Evolutionary conservation across 2,797 vertebrate species (phyloP).

Genomic region (Coendou prehensilis): DNA sequence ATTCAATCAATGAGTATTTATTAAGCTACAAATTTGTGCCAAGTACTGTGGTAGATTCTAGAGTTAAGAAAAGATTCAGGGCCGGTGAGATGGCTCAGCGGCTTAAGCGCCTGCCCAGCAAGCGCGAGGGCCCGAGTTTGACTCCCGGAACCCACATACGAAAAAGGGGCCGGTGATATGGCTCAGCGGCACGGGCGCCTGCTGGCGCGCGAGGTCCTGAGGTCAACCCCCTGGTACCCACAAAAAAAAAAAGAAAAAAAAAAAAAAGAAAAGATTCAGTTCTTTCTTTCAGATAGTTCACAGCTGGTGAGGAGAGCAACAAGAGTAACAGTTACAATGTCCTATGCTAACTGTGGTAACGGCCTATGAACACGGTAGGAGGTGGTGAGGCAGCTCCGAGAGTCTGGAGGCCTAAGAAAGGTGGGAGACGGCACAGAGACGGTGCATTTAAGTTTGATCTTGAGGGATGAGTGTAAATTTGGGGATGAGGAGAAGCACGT

Average conservation of each 20-base stretch:
- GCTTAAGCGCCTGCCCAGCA: too few species aligned
- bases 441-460: neutral
- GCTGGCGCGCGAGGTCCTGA: too few species aligned
- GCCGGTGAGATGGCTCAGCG: too few species aligned
- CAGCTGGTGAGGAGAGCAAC: neutral
- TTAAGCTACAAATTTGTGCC: neutral
- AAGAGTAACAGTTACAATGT: neutral
- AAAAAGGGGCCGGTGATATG: too few species aligned
- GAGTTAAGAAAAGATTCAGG: neutral
- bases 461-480: neutral
- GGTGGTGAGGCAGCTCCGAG: accelerated
- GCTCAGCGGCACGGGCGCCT: too few species aligned
- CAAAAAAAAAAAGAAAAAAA: neutral
- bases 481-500: neutral
- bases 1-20: slow-evolving; percentile 8
- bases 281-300: neutral
- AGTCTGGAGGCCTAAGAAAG: neutral
- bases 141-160: too few species aligned
- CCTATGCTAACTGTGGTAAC: neutral
- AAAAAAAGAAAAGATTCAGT: neutral
- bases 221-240: too few species aligned
- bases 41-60: neutral
- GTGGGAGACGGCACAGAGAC: neutral
- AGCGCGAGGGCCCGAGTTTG: too few species aligned
- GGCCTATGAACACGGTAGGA: neutral